A percentile compares a stretch with the other conserved stretches of the same genome.
These are phyloP conservation scores for Netelia fuscicornis DNA, from an alignment of 2,888 invertebrate genomes.

Conservation along the genomic window DNA sequence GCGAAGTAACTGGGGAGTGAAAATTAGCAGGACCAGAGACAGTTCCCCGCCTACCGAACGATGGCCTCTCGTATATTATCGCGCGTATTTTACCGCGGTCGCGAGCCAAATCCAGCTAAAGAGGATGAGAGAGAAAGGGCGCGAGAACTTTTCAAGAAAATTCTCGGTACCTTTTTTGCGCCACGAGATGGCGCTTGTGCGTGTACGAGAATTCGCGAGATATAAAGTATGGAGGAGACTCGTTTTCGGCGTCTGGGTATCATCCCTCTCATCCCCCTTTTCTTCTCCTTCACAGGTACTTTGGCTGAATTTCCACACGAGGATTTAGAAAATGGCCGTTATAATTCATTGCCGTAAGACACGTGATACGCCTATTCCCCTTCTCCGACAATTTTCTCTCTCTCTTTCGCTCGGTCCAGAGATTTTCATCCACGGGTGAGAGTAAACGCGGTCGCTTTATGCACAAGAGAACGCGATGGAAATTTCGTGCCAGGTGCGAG, in stretches of 20 bases:
- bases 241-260: slow-evolving; percentile 51
- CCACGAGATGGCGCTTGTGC: background rate
- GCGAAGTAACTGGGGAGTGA: slow-evolving; percentile 57
- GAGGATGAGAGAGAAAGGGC: background rate
- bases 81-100: slow-evolving; percentile 39
- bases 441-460: slow-evolving; percentile 13
- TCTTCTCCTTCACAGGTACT: slow-evolving; percentile 67
- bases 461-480: slow-evolving; percentile 5
- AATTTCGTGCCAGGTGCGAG: slow-evolving; percentile 38
- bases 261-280: slow-evolving; percentile 48
- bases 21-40: slow-evolving; percentile 59
- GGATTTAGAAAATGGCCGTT: slow-evolving; percentile 65
- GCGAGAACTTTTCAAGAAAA: slow-evolving; percentile 56
- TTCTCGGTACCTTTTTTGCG: slow-evolving; percentile 55
- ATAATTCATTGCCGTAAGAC: slow-evolving; percentile 60
- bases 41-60: background rate
- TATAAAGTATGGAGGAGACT: slow-evolving; percentile 51
- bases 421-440: slow-evolving; percentile 18
- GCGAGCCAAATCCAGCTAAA: background rate
- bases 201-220: slow-evolving; percentile 40
- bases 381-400: background rate
- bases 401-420: slow-evolving; percentile 1
- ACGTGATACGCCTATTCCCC: slow-evolving; percentile 41
- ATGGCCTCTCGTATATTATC: slow-evolving; percentile 54
- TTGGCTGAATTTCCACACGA: slow-evolving; percentile 53